Percentiles rank a stretch among this genome's conserved stretches.
These are phyloP conservation scores for Blera fallax DNA, from an alignment of 2,888 invertebrate genomes.

Conservation along the genomic window DNA sequence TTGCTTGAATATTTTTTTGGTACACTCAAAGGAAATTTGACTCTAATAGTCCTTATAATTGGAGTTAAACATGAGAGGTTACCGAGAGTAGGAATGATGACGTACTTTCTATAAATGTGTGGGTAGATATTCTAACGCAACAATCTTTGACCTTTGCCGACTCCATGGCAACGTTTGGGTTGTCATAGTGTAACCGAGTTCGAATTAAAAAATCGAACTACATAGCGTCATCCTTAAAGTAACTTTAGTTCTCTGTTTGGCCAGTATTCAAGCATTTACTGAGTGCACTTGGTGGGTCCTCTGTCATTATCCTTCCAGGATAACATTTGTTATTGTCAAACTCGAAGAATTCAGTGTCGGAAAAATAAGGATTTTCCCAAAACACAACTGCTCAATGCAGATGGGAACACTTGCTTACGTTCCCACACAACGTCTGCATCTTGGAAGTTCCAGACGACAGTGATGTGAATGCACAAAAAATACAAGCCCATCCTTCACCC, in stretches of 20 bases:
- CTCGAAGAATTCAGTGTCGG: constrained; percentile 32
- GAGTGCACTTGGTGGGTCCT: constrained; percentile 3
- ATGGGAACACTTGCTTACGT: constrained; percentile 29
- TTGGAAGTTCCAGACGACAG: constrained; percentile 36
- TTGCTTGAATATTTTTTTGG: neutral
- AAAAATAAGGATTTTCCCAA: constrained; percentile 4
- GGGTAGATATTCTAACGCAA: too few relatives aligned
- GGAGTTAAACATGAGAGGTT: constrained; percentile 3
- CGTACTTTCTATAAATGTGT: neutral
- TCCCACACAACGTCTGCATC: constrained; percentile 35
- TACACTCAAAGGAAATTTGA: neutral
- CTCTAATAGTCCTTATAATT: constrained; percentile 1
- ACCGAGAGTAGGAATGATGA: neutral
- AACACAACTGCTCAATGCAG: constrained; percentile 16
- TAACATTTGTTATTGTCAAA: constrained; percentile 57
- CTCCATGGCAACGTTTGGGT: neutral
- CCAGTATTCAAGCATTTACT: neutral
- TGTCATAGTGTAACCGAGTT: too few relatives aligned
- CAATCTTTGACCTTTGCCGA: neutral
- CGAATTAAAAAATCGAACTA: neutral
- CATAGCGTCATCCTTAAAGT: neutral
- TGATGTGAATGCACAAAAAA: constrained; percentile 7
- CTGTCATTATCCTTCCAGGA: constrained; percentile 3
- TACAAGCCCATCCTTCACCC: neutral
- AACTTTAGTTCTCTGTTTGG: neutral